Evolutionary conservation across 2,113 vertebrate species (phyloP).

Genomic region (Crotalus viridis): DNA sequence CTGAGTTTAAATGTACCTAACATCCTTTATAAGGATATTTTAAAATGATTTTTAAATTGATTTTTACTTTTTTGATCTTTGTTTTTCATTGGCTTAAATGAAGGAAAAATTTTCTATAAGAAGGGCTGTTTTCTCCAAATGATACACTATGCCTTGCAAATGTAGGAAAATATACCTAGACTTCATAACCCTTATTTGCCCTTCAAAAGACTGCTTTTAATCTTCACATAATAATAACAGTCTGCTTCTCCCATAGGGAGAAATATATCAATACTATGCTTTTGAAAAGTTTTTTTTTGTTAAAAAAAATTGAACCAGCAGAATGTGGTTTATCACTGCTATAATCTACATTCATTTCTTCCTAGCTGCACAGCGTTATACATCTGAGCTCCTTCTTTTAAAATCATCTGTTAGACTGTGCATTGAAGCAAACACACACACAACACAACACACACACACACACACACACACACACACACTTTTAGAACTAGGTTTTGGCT

Average conservation of each 20-base stretch:
- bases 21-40: background rate
- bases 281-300: slow-evolving; percentile 24
- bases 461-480: slow-evolving; percentile 20
- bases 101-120: slow-evolving; percentile 32
- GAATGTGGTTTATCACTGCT: slow-evolving; percentile 60
- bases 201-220: slow-evolving; percentile 64
- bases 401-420: slow-evolving; percentile 55
- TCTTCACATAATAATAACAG: slow-evolving; percentile 64
- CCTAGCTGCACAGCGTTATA: slow-evolving; percentile 51
- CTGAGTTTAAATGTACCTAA: background rate
- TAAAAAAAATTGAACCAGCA: slow-evolving; percentile 56
- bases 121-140: background rate
- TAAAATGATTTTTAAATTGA: background rate
- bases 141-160: slow-evolving; percentile 14
- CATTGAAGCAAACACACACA: slow-evolving; percentile 40
- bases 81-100: slow-evolving; percentile 34
- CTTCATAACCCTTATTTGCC: slow-evolving; percentile 44
- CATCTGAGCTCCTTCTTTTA: slow-evolving; percentile 59
- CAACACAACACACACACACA: slow-evolving; percentile 35
- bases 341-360: slow-evolving; percentile 66
- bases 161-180: slow-evolving; percentile 38
- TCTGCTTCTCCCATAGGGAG: slow-evolving; percentile 53
- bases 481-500: slow-evolving; percentile 34
- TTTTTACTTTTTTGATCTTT: slow-evolving; percentile 19
- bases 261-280: slow-evolving; percentile 60